Evolutionary conservation across 1,140 invertebrate genomes (phyloP), one percentile per base, ranked within the genome.

Genomic region (Drosophila mauritiana): DNA sequence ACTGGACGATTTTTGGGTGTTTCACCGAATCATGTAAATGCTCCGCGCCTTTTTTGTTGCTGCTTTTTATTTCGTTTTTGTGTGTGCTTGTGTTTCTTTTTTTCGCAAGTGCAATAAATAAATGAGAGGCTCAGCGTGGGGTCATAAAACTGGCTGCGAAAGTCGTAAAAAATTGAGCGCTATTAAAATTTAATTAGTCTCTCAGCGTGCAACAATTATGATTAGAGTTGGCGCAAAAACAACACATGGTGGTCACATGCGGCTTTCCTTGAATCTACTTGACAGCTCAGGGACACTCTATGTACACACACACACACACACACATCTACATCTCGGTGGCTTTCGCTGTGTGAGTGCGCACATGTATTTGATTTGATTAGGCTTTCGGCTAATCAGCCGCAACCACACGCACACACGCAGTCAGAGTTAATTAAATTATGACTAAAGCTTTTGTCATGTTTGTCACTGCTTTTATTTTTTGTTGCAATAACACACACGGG

Each of bases 341-440:
- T 34, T 12, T 17, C n/a, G 22, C 39, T 45, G 51, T 48, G 64
- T 46, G 51, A 40, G 49, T 31, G 52, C 51, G 52, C 65, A 70
- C 65, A 70, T 74, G 48, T 73, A 72, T 78, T 72, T 78, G 42
- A 70, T 76, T 69, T 80, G 75, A 80, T 89, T 73, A 83, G 73
- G 72, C 61, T 61, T 75, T 78, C 65, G 62, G 78, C 64, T 79
- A 79, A 78, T 81, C 76, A 73, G 57, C 58, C 58, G 36, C 61
- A 68, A 45, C 62, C 49, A 55, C 54, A 53, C 48, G 31, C 15
- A 42, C 48, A 55, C 20, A 49, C n/a, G n/a, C 20, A 86, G 74
- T 78, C 61, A 84, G 70, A 83, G 79, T 83, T 88, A 88, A 88
- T 88, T 89, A 89, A 88, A 88, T 88, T 89, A 88, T 79, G 88